These are phyloP conservation scores for Pegea sp. DNA, from an alignment of 23 tunicate species.

Conservation along the genomic window DNA sequence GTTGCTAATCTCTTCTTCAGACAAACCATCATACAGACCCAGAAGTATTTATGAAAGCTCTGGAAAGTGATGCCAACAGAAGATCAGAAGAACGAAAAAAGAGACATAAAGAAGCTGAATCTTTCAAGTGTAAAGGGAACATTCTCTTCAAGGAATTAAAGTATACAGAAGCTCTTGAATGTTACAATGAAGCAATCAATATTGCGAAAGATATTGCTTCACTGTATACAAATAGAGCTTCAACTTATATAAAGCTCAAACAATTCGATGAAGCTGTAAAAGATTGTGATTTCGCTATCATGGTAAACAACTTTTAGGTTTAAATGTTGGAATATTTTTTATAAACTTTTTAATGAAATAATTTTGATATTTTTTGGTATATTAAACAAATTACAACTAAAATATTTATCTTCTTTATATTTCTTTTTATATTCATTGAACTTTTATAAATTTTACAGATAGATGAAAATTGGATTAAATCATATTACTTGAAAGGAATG, in stretches of 20 bases:
- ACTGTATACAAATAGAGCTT: slow-evolving; percentile 76
- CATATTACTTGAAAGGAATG: slow-evolving; percentile 38
- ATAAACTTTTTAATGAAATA: neutral
- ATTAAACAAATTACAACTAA: neutral
- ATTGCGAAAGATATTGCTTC: slow-evolving; percentile 44
- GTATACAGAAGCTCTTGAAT: slow-evolving; percentile 12
- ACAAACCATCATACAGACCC: slow-evolving; percentile 23
- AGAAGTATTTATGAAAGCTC: slow-evolving; percentile 29
- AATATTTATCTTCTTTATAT: too few species aligned
- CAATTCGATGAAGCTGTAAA: slow-evolving; percentile 36
- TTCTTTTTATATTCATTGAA: too few species aligned
- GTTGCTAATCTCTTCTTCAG: too few species aligned
- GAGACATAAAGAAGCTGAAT: slow-evolving; percentile 50
- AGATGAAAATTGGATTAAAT: slow-evolving; percentile 67
- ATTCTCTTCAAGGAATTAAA: slow-evolving; percentile 21
- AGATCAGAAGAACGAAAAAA: slow-evolving; percentile 59
- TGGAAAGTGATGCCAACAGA: slow-evolving; percentile 44
- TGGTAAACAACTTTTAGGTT: too few species aligned
- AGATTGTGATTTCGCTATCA: slow-evolving; percentile 67
- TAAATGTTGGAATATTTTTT: neutral
- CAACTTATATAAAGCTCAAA: slow-evolving; percentile 28
- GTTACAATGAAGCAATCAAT: slow-evolving; percentile 50
- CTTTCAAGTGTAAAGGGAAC: slow-evolving; percentile 48
- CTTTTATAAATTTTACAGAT: slow-evolving; percentile 19
- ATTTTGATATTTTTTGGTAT: neutral